Evolutionary conservation across 2,113 vertebrate genomes (phyloP), one percentile per base, ranked within the genome.

Genomic region (Sander lucioperca): DNA sequence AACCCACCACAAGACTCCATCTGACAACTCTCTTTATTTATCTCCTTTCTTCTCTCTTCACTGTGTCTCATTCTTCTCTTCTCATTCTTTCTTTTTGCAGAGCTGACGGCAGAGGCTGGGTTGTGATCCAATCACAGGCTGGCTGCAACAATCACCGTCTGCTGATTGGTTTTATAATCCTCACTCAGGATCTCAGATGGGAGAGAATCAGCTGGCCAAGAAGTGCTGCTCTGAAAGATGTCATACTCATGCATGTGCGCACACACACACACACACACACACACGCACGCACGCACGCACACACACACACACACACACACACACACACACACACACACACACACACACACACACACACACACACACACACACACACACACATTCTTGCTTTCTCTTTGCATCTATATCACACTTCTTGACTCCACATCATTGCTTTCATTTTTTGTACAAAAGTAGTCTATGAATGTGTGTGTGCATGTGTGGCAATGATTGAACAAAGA

Each of bases 91-190:
- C 80, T 82, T 84, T 86, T 80, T 74, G 83, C 83, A 19, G 79
- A 74, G 88, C 82, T 64, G 86, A 89, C 63, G 90, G 87, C 83
- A 27, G 79, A 43, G 63, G 68, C 84, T 67, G 76, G 87, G 87
- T 84, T 90, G 85, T 84, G 87, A 94, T 93, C 92, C 92, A 94
- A 92, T 93, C 93, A 93, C 86, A 76, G 83, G 51, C 89, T 70
- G 80, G 88, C 91, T 88, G 90, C 88, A 86, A 93, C 93, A 94
- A 94, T 94, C 93, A 94, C 89, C 71, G 79, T 78, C 83, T 79
- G 89, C 91, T 92, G 94, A 94, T 94, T 94, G 93, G 93, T 92
- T 94, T 93, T 94, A 91, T 94, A 94, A 94, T 94, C 93, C 94
- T 89, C 87, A 74, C 89, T 92, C 91, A 92, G 85, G 91, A 93